Evolutionary conservation across 2,797 vertebrate genomes (phyloP), one percentile per base, ranked within the genome.

Genomic region (Silurus aristotelis): DNA sequence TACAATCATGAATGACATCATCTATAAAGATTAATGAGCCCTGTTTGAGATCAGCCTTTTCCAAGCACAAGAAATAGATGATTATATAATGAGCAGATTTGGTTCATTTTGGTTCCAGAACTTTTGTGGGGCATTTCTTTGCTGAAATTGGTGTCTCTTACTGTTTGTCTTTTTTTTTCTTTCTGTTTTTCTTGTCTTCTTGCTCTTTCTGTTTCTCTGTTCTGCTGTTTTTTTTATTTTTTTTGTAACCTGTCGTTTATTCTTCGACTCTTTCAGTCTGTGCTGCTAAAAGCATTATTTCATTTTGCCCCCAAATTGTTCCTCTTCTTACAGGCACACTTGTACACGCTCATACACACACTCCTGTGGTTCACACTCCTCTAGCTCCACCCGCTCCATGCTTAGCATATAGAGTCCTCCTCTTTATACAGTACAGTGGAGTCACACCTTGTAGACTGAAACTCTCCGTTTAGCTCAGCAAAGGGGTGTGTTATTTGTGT

Each of bases 391-490:
- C 89, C 88, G 86, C 83, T 85, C 89, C 77, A 82, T 83, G 77
- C 81, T 71, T 86, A 82, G 80, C 95, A 93, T 94, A 94, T 94
- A 89, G 83, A 78, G 89, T 85, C 9, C 76, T 82, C 46, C 89
- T 91, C 90, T 91, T 92, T 84, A 87, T 83, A 87, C 72, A 84
- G 80, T 63, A 96, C 82, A 80, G 82, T 82, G 87, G 86, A 88
- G 92, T 92, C 93, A 93, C 94, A 95, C 94, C 94, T 96, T 95
- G 94, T 89, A 92, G 86, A 90, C 89, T 84, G 88, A 87, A 81
- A 90, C 90, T 89, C 90, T 90, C 0, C 80, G 89, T 91, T 90
- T 90, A 86, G 88, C 89, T 87, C 88, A 87, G 91, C 86, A 92
- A 91, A 92, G 91, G 89, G 91, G 93, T 85, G 91, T 86, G 83